A percentile compares a stretch with the other conserved stretches of the same genome.
These are phyloP conservation scores for Trichechus manatus DNA, from an alignment of 2,113 vertebrate genomes.

Conservation along the genomic window DNA sequence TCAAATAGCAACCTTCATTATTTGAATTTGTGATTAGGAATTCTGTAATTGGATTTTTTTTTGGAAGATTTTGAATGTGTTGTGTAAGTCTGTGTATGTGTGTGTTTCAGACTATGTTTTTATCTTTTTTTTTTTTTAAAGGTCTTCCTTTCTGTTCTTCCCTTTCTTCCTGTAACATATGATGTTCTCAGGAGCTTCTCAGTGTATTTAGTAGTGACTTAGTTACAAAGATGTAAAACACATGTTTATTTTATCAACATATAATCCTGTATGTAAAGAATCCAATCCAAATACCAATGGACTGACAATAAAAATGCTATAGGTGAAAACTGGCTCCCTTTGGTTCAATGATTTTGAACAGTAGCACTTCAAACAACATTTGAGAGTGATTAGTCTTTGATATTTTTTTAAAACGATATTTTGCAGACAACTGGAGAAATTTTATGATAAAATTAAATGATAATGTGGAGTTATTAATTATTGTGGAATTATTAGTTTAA, in stretches of 20 bases:
- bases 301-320: slow-evolving; percentile 12
- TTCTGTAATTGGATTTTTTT: slow-evolving; percentile 12
- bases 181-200: background rate
- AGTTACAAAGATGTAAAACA: slow-evolving; percentile 24
- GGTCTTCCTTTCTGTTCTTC: background rate
- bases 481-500: no score
- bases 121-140: slow-evolving; percentile 1
- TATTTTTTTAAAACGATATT: background rate
- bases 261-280: slow-evolving; percentile 34
- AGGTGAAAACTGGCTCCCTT: slow-evolving; percentile 31
- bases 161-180: slow-evolving; percentile 12
- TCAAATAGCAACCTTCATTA: background rate
- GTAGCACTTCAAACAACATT: background rate
- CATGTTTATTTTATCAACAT: background rate
- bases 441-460: background rate
- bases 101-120: background rate
- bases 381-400: background rate
- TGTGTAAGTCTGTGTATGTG: background rate
- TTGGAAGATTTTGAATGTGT: background rate
- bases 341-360: slow-evolving; percentile 28
- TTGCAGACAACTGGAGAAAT: background rate
- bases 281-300: background rate
- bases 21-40: slow-evolving; percentile 40
- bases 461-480: background rate
- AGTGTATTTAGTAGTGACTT: background rate